A percentile compares a stretch with the other conserved stretches of the same genome.
Conservation (phyloP, 2,113 vertebrate genomes). For the Corynorhinus townsendii region DNA sequence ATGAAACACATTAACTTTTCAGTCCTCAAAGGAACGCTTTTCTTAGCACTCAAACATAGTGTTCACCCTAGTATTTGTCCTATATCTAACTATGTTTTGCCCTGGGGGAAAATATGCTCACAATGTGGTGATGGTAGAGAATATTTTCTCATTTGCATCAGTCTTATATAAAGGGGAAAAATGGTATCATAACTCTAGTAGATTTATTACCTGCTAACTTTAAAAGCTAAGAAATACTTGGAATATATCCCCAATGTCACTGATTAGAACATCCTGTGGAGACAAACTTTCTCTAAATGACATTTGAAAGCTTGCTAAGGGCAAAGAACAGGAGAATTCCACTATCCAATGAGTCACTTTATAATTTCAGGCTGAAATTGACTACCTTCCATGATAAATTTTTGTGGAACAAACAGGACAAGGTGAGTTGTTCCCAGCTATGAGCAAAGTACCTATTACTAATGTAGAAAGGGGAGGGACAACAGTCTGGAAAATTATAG, state of each 20-base stretch:
- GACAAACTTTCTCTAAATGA: constrained; percentile 62
- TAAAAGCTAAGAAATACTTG: constrained; percentile 51
- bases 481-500: constrained; percentile 59
- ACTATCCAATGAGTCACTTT: constrained; percentile 52
- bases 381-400: neutral
- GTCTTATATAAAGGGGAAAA: constrained; percentile 25
- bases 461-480: constrained; percentile 36
- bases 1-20: constrained; percentile 58
- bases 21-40: constrained; percentile 45
- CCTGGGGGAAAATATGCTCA: neutral
- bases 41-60: neutral
- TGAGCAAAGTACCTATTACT: constrained; percentile 31
- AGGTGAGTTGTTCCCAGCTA: constrained; percentile 24
- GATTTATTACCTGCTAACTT: constrained; percentile 60
- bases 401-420: constrained; percentile 28
- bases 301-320: constrained; percentile 64
- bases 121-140: neutral
- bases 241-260: constrained; percentile 57
- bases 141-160: constrained; percentile 45
- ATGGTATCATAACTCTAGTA: constrained; percentile 17
- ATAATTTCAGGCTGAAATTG: constrained; percentile 38
- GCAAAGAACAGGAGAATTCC: constrained; percentile 37
- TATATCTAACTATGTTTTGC: constrained; percentile 30
- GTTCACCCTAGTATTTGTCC: constrained; percentile 32
- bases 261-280: constrained; percentile 55